phyloP scores from a whole-genome alignment of 2,888 invertebrate species.

The Chromoteleia sp. region DNA sequence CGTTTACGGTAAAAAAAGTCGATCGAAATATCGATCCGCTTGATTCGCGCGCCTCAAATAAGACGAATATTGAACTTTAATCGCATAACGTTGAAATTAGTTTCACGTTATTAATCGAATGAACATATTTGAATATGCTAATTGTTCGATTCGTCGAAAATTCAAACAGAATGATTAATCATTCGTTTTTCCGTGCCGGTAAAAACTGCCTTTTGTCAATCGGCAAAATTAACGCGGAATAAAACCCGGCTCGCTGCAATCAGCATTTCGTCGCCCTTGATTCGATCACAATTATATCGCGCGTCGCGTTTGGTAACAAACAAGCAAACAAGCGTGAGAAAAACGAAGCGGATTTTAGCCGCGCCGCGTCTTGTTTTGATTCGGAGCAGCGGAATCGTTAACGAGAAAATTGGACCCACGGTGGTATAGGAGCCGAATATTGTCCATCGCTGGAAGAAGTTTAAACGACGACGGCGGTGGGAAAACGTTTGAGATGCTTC shows the following conservation, averaged over 20 bases:
- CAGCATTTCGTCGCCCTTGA: constrained; percentile 8
- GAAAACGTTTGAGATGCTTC: constrained; percentile 17
- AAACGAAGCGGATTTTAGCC: background rate
- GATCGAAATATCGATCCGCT: background rate
- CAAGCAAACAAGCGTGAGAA: background rate
- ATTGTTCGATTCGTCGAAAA: constrained; percentile 42
- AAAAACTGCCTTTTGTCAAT: constrained; percentile 19
- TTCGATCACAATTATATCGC: constrained; percentile 8
- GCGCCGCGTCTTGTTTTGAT: too few relatives aligned
- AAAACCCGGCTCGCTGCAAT: constrained; percentile 11
- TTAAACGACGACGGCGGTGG: background rate
- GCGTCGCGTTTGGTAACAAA: background rate
- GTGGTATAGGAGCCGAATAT: background rate
- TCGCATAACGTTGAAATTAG: constrained; percentile 7
- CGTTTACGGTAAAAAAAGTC: background rate
- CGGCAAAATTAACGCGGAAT: constrained; percentile 24
- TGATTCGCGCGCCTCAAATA: background rate
- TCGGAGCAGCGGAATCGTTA: too few relatives aligned
- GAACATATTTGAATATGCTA: constrained; percentile 42
- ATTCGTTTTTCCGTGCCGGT: constrained; percentile 21
- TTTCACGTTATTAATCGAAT: constrained; percentile 41
- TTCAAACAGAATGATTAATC: constrained; percentile 37
- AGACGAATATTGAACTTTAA: constrained; percentile 33
- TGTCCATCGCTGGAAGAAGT: background rate
- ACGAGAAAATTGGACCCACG: background rate